These are phyloP conservation scores for Hypsopygia costalis DNA, from an alignment of 2,888 invertebrate species.

Conservation along the genomic window DNA sequence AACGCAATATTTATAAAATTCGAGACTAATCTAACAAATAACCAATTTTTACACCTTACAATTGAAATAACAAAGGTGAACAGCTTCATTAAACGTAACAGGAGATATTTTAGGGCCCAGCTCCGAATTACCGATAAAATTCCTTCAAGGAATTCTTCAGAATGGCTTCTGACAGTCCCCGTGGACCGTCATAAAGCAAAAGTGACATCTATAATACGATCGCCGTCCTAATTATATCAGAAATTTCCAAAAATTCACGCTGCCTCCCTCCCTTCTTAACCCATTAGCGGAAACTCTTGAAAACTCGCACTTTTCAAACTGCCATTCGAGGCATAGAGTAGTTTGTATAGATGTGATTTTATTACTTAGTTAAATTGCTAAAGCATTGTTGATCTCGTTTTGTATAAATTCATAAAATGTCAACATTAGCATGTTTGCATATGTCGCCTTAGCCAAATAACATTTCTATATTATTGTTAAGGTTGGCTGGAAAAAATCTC, in stretches of 20 bases:
- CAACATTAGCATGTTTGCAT: too few relatives aligned
- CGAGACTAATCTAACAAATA: too few relatives aligned
- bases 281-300: conserved; percentile 62
- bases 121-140: conserved; percentile 9
- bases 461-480: too few relatives aligned
- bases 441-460: too few relatives aligned
- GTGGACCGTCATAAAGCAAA: conserved; percentile 61
- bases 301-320: conserved; percentile 61
- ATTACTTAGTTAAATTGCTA: too few relatives aligned
- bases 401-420: too few relatives aligned
- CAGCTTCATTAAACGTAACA: conserved; percentile 9
- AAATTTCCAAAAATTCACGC: conserved; percentile 67
- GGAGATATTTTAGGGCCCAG: conserved; percentile 4
- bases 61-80: conserved; percentile 11
- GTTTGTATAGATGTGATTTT: conserved; percentile 13
- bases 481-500: too few relatives aligned
- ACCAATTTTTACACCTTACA: background rate
- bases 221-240: conserved; percentile 68
- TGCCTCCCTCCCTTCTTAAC: conserved; percentile 54
- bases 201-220: conserved; percentile 73
- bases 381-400: too few relatives aligned
- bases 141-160: conserved; percentile 6
- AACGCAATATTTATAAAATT: too few relatives aligned
- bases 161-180: conserved; percentile 36
- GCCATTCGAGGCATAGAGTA: conserved; percentile 21